phyloP scores from a whole-genome alignment of 1,140 invertebrate genomes.

The Mya arenaria region DNA sequence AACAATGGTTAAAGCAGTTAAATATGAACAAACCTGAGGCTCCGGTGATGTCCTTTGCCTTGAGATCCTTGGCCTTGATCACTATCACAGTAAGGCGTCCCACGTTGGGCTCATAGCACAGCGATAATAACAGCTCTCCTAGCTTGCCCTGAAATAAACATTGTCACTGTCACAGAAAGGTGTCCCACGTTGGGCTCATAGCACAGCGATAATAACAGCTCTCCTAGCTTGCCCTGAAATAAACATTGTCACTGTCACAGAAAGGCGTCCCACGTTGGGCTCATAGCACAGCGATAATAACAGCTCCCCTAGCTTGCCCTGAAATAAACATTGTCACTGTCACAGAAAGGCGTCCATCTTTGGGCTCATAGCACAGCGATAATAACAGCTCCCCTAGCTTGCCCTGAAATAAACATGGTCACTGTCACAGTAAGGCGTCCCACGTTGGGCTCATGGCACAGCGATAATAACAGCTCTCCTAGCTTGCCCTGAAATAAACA shows the following conservation, averaged over 20 bases:
- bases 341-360: no score
- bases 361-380: no score
- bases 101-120: slow-evolving; percentile 90
- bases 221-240: slow-evolving; percentile 84
- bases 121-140: slow-evolving; percentile 88
- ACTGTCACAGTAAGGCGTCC: slow-evolving; percentile 90
- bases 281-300: slow-evolving; percentile 90
- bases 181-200: slow-evolving; percentile 90
- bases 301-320: slow-evolving; percentile 86
- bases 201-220: slow-evolving; percentile 89
- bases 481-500: slow-evolving; percentile 82
- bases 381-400: no score
- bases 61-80: slow-evolving; percentile 90
- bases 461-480: slow-evolving; percentile 88
- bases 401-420: no score
- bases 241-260: slow-evolving; percentile 89
- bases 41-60: slow-evolving; percentile 81
- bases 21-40: slow-evolving; percentile 70
- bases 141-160: slow-evolving; percentile 82
- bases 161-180: slow-evolving; percentile 88
- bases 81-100: slow-evolving; percentile 90
- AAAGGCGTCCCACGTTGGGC: slow-evolving; percentile 89
- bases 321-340: no score
- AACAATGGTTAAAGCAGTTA: no score
- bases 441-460: slow-evolving; percentile 90